A percentile compares a stretch with the other conserved stretches of the same genome.
Evolutionary conservation across 2,797 vertebrate genomes (phyloP).

Genomic region (Enteromius afrohamiltoni): DNA sequence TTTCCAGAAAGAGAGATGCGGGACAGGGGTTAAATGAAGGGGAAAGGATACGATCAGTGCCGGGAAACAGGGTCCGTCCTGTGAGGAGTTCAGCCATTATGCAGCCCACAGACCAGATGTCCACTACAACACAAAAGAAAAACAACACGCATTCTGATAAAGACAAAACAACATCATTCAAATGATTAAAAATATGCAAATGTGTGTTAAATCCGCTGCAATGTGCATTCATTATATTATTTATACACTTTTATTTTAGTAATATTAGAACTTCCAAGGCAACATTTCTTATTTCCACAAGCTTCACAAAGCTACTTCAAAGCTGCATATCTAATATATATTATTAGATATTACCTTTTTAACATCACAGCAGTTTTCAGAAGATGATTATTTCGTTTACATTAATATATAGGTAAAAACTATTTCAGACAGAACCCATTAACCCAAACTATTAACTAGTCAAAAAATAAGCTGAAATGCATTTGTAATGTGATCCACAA

Average conservation of each 20-base stretch:
- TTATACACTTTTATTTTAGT: neutral
- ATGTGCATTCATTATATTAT: neutral
- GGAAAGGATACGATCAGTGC: constrained; percentile 99
- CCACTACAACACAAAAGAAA: constrained; percentile 79
- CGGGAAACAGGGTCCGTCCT: constrained; percentile 95
- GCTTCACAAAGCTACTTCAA: too few species aligned
- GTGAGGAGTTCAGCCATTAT: constrained; percentile 99
- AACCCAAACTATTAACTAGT: too few species aligned
- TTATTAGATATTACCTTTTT: too few species aligned
- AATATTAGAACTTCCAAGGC: too few species aligned
- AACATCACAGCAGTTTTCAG: too few species aligned
- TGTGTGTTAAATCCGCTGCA: neutral
- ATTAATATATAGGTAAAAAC: too few species aligned
- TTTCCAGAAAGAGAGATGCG: constrained; percentile 19
- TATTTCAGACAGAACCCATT: too few species aligned
- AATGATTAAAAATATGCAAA: too few species aligned
- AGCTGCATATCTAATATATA: too few species aligned
- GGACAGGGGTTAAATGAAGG: neutral
- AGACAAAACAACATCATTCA: neutral
- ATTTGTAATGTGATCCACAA: neutral
- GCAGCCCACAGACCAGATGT: constrained; percentile 99
- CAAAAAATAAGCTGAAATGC: neutral
- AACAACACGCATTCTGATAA: neutral
- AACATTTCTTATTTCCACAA: too few species aligned
- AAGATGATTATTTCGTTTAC: too few species aligned